Evolutionary conservation across 2,888 invertebrate species (phyloP), one percentile per base, ranked within the genome.

Genomic region (Myathropa florea): DNA sequence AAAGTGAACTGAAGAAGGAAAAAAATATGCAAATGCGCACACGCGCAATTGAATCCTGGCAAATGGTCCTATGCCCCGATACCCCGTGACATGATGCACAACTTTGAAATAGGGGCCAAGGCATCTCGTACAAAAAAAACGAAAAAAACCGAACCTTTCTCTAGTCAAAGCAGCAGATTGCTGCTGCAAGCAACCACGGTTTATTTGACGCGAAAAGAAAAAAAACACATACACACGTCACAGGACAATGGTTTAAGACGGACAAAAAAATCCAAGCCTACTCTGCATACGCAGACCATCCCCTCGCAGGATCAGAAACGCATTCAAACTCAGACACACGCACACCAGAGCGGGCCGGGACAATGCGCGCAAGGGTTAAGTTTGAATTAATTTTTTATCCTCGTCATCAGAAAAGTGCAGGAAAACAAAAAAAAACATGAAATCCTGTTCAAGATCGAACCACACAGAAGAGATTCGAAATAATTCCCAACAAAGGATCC

Each of bases 21-120:
- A 46, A 46, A 46, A 46, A 18, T 46, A 86, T 83, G 67, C 57
- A 79, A 83, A 86, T 83, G 83, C 78, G 83, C 86, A 86, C 86
- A 86, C 83, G 83, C 78, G 83, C 86, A 86, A 86, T 86, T 75
- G 86, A 86, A 67, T 86, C 86, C 86, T 86, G 85, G 57, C 85
- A 86, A 84, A 84, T 84, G 84, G 81, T 84, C 57, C 57, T 18
- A 12, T 7, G 23, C 12, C 57, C 23, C 57, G 57, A 57, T 26
- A 78, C 77, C 64, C 60, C 82, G 64, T 65, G 70, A 82, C 78
- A 61, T 59, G 73, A 81, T 75, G 68, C 73, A 80, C 60, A 57
- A 23, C 64, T 26, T 60, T 46, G 68, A 68, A 76, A 80, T 85
- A 82, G 73, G 85, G 82, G 85, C 78, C 33, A 21, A 70, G 70